Evolutionary conservation across 2,797 vertebrate species (phyloP).

Genomic region (Anas bahamensis): DNA sequence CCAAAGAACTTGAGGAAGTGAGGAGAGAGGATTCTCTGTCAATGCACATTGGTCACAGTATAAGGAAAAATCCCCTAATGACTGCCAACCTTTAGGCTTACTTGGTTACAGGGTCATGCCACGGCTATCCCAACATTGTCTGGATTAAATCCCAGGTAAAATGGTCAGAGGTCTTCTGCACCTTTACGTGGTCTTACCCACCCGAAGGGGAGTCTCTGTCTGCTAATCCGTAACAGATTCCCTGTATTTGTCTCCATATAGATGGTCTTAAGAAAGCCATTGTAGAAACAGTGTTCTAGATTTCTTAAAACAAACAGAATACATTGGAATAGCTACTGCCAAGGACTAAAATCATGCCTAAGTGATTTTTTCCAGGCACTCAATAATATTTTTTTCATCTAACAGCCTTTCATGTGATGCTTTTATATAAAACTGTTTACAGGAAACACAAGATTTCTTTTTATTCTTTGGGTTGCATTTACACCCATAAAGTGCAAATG

Average conservation of each 20-base stretch:
- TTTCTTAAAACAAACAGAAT: slow-evolving; percentile 70
- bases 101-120: background rate
- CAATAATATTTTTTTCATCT: slow-evolving; percentile 58
- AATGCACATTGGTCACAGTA: background rate
- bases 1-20: background rate
- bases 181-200: slow-evolving; percentile 44
- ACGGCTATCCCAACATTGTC: background rate
- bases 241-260: background rate
- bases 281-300: slow-evolving; percentile 39
- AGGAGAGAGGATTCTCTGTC: background rate
- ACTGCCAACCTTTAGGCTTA: background rate
- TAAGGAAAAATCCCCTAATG: background rate
- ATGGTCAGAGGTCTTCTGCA: background rate
- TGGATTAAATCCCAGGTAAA: background rate
- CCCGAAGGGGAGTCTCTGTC: slow-evolving; percentile 22
- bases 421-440: slow-evolving; percentile 75
- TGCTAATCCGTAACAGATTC: background rate
- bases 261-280: slow-evolving; percentile 53
- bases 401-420: slow-evolving; percentile 74
- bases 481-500: slow-evolving; percentile 31
- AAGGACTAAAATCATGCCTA: slow-evolving; percentile 57
- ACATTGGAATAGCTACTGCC: slow-evolving; percentile 45
- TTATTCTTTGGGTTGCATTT: slow-evolving; percentile 44
- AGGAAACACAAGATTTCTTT: slow-evolving; percentile 68
- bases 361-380: slow-evolving; percentile 77